Conservation (phyloP, 2,113 vertebrate species). For the Corvus hawaiiensis region DNA sequence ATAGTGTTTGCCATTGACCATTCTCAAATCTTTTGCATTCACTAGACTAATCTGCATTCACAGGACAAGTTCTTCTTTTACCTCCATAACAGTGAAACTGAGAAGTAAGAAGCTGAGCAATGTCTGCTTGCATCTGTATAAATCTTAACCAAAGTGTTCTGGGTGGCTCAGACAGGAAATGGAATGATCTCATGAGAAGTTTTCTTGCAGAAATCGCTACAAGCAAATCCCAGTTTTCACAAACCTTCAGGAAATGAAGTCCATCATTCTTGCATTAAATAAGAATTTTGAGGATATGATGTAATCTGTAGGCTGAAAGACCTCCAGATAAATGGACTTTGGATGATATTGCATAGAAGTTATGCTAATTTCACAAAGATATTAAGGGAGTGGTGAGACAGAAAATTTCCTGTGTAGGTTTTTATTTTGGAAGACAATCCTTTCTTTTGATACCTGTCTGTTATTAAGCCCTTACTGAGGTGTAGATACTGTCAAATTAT, state of each 20-base stretch:
- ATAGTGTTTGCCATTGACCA: not conserved
- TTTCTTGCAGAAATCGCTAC: not conserved
- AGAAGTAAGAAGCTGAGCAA: not conserved
- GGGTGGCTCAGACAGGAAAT: not conserved
- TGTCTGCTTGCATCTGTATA: not conserved
- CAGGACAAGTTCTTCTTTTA: not conserved
- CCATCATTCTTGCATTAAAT: not conserved
- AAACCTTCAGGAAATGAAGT: not conserved
- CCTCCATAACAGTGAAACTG: not conserved
- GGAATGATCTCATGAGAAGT: not conserved
- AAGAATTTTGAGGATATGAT: not conserved
- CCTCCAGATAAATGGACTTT: not conserved
- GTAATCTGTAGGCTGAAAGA: not conserved
- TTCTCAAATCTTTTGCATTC: not conserved
- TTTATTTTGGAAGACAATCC: not conserved
- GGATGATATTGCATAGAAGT: not conserved
- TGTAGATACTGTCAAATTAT: not conserved
- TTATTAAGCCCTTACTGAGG: not conserved
- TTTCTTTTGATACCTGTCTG: not conserved
- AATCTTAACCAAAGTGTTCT: not conserved
- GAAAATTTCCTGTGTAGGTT: not conserved
- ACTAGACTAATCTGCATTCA: not conserved
- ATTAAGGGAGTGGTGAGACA: not conserved
- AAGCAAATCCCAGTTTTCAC: not conserved
- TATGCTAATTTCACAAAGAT: not conserved